A percentile compares a stretch with the other conserved stretches of the same genome.
Evolutionary conservation across 1,140 invertebrate species (phyloP).

Genomic region (Whitmania pigra): DNA sequence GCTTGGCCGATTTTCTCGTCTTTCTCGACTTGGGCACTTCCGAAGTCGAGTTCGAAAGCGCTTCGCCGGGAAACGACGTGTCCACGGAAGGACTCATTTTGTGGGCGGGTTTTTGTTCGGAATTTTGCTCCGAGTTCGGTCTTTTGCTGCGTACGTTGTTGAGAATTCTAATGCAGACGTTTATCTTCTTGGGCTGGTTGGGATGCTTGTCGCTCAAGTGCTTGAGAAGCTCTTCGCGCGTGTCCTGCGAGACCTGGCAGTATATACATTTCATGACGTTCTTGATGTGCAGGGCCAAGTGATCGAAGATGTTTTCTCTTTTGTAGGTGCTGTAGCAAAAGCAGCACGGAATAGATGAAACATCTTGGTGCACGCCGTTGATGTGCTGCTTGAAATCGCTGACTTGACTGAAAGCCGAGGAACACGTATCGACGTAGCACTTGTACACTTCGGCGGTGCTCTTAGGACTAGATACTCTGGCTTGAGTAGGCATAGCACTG

Average conservation of each 20-base stretch:
- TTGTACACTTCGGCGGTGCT: conserved; percentile 1
- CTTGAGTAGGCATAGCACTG: background rate
- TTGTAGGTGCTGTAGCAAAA: background rate
- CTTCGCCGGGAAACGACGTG: background rate
- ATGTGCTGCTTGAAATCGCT: conserved; percentile 11
- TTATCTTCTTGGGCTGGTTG: conserved; percentile 15
- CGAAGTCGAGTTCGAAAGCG: background rate
- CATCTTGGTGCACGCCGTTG: background rate
- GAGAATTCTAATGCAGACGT: conserved; percentile 11
- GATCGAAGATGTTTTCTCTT: conserved; percentile 4
- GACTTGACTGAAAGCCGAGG: background rate
- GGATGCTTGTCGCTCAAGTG: conserved; percentile 11
- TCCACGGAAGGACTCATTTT: background rate
- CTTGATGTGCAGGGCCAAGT: conserved; percentile 5
- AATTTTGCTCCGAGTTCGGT: background rate
- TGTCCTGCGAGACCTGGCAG: conserved; percentile 13
- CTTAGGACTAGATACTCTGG: conserved; percentile 8
- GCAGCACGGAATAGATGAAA: background rate
- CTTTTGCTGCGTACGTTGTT: conserved; percentile 14
- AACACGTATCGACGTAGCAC: background rate
- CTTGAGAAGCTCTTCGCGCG: conserved; percentile 11
- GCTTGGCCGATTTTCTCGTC: conserved; percentile 12
- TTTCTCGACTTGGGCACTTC: conserved; percentile 9
- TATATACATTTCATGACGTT: conserved; percentile 16
- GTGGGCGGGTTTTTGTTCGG: background rate